Conservation (phyloP, 2,888 invertebrate species). For the Hybos culiciformis region DNA sequence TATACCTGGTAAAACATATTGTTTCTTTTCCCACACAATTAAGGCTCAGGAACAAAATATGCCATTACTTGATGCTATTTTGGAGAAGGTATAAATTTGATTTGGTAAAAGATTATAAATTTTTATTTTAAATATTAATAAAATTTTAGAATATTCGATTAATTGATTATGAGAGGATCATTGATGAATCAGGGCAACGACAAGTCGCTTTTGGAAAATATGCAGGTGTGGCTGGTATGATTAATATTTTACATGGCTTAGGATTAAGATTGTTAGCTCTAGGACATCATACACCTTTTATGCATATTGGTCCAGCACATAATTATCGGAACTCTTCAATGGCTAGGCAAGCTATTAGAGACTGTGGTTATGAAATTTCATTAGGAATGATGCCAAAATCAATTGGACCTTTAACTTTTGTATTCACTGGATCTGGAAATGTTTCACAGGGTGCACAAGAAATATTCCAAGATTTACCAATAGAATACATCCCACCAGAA, state of each 20-base stretch:
- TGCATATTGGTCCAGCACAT: constrained; percentile 98
- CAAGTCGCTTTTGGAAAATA: constrained; percentile 98
- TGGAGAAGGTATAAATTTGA: constrained; percentile 52
- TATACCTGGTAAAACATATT: constrained; percentile 93
- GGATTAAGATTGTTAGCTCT: constrained; percentile 80
- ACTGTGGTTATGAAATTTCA: constrained; percentile 98
- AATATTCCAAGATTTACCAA: constrained; percentile 91
- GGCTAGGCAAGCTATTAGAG: constrained; percentile 93
- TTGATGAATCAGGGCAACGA: constrained; percentile 75
- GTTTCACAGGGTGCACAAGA: constrained; percentile 89
- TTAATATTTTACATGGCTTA: constrained; percentile 94
- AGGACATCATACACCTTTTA: constrained; percentile 98
- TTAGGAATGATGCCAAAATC: constrained; percentile 94
- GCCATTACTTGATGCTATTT: constrained; percentile 87
- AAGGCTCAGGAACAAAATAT: constrained; percentile 98
- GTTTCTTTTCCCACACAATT: constrained; percentile 98
- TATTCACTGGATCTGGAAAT: constrained; percentile 96
- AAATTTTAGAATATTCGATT: constrained; percentile 63
- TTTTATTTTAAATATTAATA: constrained; percentile 28
- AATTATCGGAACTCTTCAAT: constrained; percentile 97
- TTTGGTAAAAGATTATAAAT: constrained; percentile 1
- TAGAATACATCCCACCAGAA: constrained; percentile 93
- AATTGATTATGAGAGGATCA: constrained; percentile 94
- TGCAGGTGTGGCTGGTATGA: constrained; percentile 96
- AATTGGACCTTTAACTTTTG: constrained; percentile 91